These are phyloP conservation scores for Phyllotreta cruciferae DNA, from an alignment of 2,888 invertebrate species.

Conservation along the genomic window DNA sequence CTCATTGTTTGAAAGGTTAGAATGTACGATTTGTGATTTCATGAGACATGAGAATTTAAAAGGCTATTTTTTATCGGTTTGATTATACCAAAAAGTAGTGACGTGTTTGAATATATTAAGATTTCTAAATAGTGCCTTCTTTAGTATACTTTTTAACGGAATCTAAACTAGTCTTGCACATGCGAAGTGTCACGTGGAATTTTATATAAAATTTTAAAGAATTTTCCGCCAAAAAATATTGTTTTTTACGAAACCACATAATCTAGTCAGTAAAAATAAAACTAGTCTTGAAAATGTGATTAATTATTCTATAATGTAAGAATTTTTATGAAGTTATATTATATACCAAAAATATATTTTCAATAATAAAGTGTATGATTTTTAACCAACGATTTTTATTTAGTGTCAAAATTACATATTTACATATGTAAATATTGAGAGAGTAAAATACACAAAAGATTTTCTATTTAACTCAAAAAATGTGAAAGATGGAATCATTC, in stretches of 20 bases:
- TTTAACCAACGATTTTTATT: not conserved
- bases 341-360: constrained; percentile 32
- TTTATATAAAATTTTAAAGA: not conserved
- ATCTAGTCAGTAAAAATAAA: constrained; percentile 29
- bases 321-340: constrained; percentile 31
- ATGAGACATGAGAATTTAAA: not conserved
- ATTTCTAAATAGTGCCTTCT: not conserved
- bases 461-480: too few species aligned
- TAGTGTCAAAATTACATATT: not conserved
- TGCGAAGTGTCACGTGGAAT: not conserved
- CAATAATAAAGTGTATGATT: constrained; percentile 34
- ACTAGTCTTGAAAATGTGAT: constrained; percentile 40
- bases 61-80: not conserved
- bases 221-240: not conserved
- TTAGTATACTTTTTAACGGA: too few species aligned
- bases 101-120: not conserved
- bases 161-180: too few species aligned
- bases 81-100: not conserved
- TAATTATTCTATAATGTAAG: constrained; percentile 26
- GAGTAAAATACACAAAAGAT: too few species aligned
- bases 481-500: too few species aligned
- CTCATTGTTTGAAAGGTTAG: constrained; percentile 36
- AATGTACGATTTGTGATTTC: not conserved
- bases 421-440: too few species aligned
- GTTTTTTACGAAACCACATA: not conserved